A percentile compares a stretch with the other conserved stretches of the same genome.
Evolutionary conservation across 2,797 vertebrate species (phyloP).

Genomic region (Siniperca obscura): DNA sequence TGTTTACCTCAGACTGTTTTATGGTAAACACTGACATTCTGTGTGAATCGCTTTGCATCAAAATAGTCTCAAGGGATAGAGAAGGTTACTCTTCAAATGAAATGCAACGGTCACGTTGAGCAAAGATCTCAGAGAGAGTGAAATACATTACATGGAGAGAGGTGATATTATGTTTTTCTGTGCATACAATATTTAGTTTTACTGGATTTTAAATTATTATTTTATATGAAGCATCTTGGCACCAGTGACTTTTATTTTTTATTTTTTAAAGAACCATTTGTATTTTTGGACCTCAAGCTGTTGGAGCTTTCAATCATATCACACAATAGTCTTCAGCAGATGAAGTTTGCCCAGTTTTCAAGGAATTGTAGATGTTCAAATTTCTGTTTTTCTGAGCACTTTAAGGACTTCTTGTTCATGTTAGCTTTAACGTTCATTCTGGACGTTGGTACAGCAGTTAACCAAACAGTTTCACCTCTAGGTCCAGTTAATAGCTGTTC

Average conservation of each 20-base stretch:
- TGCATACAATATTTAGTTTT: slow-evolving; percentile 8
- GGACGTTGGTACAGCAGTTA: not conserved
- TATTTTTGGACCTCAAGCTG: not conserved
- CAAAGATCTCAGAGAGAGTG: not conserved
- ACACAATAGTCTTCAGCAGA: not conserved
- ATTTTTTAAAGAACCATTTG: not conserved
- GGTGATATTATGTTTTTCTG: not conserved
- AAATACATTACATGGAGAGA: not conserved
- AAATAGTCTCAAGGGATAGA: not conserved
- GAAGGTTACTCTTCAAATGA: slow-evolving; percentile 6
- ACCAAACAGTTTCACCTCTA: not conserved
- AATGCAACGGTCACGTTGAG: not conserved
- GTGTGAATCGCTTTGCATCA: not conserved
- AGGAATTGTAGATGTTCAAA: not conserved
- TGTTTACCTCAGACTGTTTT: slow-evolving; percentile 22
- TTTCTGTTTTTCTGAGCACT: not conserved
- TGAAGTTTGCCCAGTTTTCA: not conserved
- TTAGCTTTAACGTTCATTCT: not conserved
- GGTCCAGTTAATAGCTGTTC: not conserved
- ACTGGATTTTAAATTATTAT: not conserved
- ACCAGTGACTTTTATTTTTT: not conserved
- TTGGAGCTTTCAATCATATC: not conserved
- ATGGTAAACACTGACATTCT: not conserved
- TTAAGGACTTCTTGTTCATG: not conserved
- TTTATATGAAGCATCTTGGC: not conserved